Percentiles rank a stretch among this genome's conserved stretches.
phyloP scores from a whole-genome alignment of 2,888 invertebrate species.

The Habrosyne pyritoides region DNA sequence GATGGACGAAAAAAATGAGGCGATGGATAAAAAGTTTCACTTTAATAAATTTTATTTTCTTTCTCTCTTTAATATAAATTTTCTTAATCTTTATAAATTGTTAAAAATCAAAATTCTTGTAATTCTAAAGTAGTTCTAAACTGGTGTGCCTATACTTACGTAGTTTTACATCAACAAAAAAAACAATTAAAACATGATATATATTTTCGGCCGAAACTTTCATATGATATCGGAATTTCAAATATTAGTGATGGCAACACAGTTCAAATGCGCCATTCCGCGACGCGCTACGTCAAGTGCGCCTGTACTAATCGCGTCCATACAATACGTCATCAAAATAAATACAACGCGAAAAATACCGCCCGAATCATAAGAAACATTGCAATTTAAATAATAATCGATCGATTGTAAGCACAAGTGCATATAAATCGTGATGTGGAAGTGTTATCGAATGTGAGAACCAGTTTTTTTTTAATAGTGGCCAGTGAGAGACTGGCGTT shows the following conservation, averaged over 20 bases:
- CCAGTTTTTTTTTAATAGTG: slow-evolving; percentile 13
- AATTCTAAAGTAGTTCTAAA: too few relatives aligned
- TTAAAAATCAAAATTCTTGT: too few relatives aligned
- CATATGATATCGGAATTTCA: not conserved
- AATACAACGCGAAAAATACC: slow-evolving; percentile 38
- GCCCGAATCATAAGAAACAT: slow-evolving; percentile 25
- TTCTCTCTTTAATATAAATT: too few relatives aligned
- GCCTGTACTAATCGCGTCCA: slow-evolving; percentile 29
- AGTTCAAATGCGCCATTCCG: slow-evolving; percentile 66
- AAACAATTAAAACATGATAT: too few relatives aligned
- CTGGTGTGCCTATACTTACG: too few relatives aligned
- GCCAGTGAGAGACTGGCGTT: slow-evolving; percentile 17
- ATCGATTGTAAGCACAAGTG: slow-evolving; percentile 7
- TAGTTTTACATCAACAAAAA: too few relatives aligned
- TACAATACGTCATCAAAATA: slow-evolving; percentile 53
- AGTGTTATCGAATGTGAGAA: slow-evolving; percentile 11
- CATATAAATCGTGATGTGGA: slow-evolving; percentile 18
- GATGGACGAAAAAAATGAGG: too few relatives aligned
- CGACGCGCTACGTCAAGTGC: slow-evolving; percentile 48
- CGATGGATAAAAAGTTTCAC: too few relatives aligned
- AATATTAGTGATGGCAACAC: slow-evolving; percentile 45
- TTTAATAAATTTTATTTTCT: too few relatives aligned
- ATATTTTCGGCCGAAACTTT: not conserved
- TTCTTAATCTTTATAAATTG: too few relatives aligned
- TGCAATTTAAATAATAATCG: slow-evolving; percentile 21